Evolutionary conservation across 2,113 vertebrate species (phyloP).

Genomic region (Pteropus alecto): DNA sequence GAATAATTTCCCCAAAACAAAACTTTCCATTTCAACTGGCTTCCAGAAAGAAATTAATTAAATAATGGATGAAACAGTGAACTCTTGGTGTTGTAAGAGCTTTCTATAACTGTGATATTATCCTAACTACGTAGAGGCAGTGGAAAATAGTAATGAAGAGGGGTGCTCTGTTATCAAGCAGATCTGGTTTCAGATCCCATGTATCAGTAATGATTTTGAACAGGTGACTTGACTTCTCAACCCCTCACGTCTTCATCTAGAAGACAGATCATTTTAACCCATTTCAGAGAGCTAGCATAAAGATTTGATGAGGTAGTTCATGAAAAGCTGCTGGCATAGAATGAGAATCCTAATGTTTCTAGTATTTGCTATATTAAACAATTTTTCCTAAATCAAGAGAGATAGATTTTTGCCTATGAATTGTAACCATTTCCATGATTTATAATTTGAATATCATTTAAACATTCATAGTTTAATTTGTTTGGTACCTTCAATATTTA

Average conservation of each 20-base stretch:
- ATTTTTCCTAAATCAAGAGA: neutral
- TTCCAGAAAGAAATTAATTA: constrained; percentile 20
- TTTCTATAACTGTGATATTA: neutral
- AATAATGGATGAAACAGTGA: neutral
- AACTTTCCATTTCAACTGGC: neutral
- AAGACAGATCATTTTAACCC: neutral
- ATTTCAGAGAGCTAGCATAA: neutral
- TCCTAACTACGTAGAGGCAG: neutral
- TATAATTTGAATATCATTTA: neutral
- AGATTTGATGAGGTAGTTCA: neutral
- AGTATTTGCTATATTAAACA: neutral
- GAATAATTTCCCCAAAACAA: neutral
- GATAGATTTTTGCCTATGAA: neutral
- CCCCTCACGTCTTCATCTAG: neutral
- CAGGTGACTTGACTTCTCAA: neutral
- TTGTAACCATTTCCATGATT: neutral
- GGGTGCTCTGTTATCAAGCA: neutral
- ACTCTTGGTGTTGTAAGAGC: neutral
- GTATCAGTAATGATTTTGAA: neutral
- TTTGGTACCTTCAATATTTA: neutral
- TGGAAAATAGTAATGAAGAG: neutral
- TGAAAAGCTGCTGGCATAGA: neutral
- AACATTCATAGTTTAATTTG: neutral
- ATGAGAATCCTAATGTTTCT: neutral
- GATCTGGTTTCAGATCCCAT: neutral